A percentile compares a stretch with the other conserved stretches of the same genome.
Evolutionary conservation across 2,113 vertebrate species (phyloP).

Genomic region (Catharus bicknelli): DNA sequence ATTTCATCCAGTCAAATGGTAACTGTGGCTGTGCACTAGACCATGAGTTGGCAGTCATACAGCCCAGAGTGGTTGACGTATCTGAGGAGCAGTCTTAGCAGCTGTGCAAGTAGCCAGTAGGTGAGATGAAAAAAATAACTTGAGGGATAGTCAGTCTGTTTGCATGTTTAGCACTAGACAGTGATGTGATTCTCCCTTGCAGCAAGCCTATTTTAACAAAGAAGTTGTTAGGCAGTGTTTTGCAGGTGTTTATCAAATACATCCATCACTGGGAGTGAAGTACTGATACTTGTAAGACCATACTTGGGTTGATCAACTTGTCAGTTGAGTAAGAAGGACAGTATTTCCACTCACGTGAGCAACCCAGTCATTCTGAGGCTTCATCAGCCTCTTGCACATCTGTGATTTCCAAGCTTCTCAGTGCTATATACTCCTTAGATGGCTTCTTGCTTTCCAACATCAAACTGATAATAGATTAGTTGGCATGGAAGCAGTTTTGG

Average conservation of each 20-base stretch:
- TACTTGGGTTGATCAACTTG: background rate
- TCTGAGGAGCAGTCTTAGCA: background rate
- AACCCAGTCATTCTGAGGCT: background rate
- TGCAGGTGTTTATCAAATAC: background rate
- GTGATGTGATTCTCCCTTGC: background rate
- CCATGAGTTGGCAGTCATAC: accelerated
- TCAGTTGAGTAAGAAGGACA: background rate
- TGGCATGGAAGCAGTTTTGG: background rate
- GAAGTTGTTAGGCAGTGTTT: background rate
- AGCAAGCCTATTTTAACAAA: background rate
- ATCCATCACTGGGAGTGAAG: background rate
- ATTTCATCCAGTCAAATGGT: background rate
- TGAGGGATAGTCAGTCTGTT: background rate
- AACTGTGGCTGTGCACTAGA: background rate
- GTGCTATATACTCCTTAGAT: background rate
- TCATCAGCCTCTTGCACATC: background rate
- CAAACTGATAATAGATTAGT: background rate
- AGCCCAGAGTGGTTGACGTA: background rate
- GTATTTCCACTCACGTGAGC: background rate
- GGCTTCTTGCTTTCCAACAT: background rate
- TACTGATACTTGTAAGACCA: background rate
- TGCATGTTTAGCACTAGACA: background rate
- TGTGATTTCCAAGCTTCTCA: background rate
- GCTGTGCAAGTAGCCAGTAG: background rate
- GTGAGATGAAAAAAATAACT: background rate